Base-by-base conservation (phyloP, 2,888 invertebrate genomes). In the Hirudinaria manillensis region DNA sequence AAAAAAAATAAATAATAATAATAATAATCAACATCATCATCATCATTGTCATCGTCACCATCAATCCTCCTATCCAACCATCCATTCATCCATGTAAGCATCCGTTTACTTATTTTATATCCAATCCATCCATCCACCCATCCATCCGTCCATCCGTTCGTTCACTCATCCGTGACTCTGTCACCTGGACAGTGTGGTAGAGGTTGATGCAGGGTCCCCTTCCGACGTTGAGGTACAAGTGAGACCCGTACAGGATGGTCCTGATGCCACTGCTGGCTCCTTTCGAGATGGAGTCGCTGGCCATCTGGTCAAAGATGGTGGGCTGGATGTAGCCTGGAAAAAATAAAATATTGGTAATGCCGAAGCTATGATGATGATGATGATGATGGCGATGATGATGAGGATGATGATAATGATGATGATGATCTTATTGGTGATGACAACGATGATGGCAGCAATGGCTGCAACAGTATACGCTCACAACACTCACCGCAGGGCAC, bases 141-240 rank as follows among this genome's bases (percentile, higher is more conserved):
- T 10, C 38, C 3, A 38, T 7, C 45, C 45, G 16, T 45, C 45
- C 45, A 45, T 45, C 24, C 51, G 45, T 4, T 24, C 38, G 45
- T 24, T n/a, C 4, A 45, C 13, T 13, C n/a, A 38, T 34, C 71
- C 21, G 6, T 32, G 6, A 21, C 10, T 19, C 2, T 51, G 73
- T 76, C 79, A 86, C 86, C 83, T 96, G 95, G 74, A 93, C 87
- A 7, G 93, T 93, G 85, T 91, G 92, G 85, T 93, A 94, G 85
- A 93, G 94, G 0, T 92, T 93, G 76, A 93, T 84, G 85, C 90
- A 96, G 0, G 96, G 96, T 77, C 90, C 89, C 7, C 89, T 88
- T 0, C 96, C 96, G 13, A 90, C 89, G 16, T 91, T 90, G 65
- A 93, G 84, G 55, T 93, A 90, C 71, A 93, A 86, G 29, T 90